Percentiles rank a stretch among this genome's conserved stretches.
Conservation (phyloP, 2,888 invertebrate species). For the Mystacides longicornis region DNA sequence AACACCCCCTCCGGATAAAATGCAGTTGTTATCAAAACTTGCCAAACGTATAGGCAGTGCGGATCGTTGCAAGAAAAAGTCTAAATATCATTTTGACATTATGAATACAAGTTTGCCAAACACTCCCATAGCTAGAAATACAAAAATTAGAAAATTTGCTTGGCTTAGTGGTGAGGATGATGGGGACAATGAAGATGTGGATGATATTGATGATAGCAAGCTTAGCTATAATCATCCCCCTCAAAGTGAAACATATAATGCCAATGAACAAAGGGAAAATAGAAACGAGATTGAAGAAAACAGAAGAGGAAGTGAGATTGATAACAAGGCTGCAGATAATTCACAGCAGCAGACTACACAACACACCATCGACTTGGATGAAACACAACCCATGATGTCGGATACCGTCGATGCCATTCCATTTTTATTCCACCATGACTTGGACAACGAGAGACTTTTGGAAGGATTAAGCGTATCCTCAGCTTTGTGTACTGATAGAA, state of each 20-base stretch:
- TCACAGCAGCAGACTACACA: no score
- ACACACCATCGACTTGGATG: no score
- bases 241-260: neutral
- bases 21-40: constrained; percentile 38
- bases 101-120: constrained; percentile 45
- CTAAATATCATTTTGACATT: constrained; percentile 46
- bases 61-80: constrained; percentile 32
- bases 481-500: constrained; percentile 5
- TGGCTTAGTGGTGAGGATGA: constrained; percentile 43
- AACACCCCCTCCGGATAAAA: constrained; percentile 39
- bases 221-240: no score
- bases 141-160: constrained; percentile 47
- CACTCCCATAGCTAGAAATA: constrained; percentile 49
- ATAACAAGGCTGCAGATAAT: no score
- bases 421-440: neutral
- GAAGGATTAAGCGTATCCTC: neutral
- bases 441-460: neutral
- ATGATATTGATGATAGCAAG: neutral
- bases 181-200: constrained; percentile 1
- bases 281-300: constrained; percentile 11
- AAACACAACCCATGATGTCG: no score
- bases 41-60: constrained; percentile 34
- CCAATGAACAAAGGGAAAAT: neutral
- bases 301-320: neutral
- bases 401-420: neutral